Evolutionary conservation across 1,140 invertebrate species (phyloP).

Genomic region (Drosophila fuyamai): DNA sequence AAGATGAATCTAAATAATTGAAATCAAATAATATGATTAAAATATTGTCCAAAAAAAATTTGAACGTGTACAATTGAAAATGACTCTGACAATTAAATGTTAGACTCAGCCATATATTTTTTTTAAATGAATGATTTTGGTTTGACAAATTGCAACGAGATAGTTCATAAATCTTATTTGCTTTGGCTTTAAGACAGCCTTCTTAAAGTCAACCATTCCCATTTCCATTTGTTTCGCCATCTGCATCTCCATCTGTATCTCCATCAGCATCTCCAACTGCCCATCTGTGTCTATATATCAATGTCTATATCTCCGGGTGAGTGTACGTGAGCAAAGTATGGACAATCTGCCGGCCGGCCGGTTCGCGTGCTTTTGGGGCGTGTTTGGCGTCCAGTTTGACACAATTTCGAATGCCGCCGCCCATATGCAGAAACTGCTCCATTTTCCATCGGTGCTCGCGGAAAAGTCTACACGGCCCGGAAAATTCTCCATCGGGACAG

Average conservation of each 20-base stretch:
- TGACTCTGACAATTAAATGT: too few relatives aligned
- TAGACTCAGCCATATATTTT: too few relatives aligned
- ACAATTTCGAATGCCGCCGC: slow-evolving; percentile 43
- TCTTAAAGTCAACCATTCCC: slow-evolving; percentile 5
- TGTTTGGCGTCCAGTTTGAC: slow-evolving; percentile 46
- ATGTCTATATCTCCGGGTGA: slow-evolving; percentile 3
- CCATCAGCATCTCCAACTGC: neutral
- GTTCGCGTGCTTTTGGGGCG: slow-evolving; percentile 40
- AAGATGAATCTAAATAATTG: too few relatives aligned
- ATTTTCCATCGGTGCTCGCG: slow-evolving; percentile 7
- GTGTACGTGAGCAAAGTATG: slow-evolving; percentile 2
- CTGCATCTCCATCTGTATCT: neutral
- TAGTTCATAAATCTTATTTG: neutral
- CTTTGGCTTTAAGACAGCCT: neutral
- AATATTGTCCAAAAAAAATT: too few relatives aligned
- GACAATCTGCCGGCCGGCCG: slow-evolving; percentile 31
- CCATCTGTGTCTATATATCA: neutral
- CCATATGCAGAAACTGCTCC: slow-evolving; percentile 45
- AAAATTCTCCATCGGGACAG: slow-evolving; percentile 46
- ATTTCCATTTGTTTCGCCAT: neutral
- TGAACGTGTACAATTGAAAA: too few relatives aligned
- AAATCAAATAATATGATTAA: too few relatives aligned
- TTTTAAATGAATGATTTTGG: neutral
- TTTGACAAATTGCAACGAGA: neutral
- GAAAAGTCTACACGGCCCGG: slow-evolving; percentile 36